Evolutionary conservation across 2,797 vertebrate species (phyloP).

Genomic region (Mus minutoides): DNA sequence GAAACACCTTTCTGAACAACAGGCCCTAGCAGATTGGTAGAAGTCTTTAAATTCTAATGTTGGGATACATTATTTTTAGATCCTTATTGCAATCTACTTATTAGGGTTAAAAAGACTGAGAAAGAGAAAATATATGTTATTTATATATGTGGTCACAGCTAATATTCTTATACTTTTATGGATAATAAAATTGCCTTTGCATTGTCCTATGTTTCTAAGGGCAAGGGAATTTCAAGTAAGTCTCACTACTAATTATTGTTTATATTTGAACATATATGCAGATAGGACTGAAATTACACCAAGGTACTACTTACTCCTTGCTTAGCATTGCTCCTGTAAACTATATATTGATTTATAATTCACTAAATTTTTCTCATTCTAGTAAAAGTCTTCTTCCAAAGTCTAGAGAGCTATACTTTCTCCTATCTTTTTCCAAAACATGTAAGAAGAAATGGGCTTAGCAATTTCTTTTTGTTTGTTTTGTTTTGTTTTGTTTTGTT

Average conservation of each 20-base stretch:
- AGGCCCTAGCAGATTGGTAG: not conserved
- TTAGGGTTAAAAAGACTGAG: not conserved
- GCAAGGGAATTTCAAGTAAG: not conserved
- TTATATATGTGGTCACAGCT: not conserved
- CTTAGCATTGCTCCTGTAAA: not conserved
- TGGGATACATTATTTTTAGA: not conserved
- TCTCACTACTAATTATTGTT: not conserved
- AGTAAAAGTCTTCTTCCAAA: not conserved
- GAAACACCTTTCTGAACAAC: not conserved
- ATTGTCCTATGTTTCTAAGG: not conserved
- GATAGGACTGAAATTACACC: not conserved
- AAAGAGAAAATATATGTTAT: not conserved
- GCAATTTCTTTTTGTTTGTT: no score
- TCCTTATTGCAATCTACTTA: not conserved
- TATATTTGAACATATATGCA: not conserved
- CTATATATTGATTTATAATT: not conserved
- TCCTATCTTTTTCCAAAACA: not conserved
- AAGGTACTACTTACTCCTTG: not conserved
- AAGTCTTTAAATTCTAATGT: not conserved
- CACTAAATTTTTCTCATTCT: not conserved
- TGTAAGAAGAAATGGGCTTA: not conserved
- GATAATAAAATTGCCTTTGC: not conserved
- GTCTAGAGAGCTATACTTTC: not conserved
- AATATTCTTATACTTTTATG: not conserved
- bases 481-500: no score